Conservation (phyloP, 2,113 vertebrate genomes). For the Camelus bactrianus region DNA sequence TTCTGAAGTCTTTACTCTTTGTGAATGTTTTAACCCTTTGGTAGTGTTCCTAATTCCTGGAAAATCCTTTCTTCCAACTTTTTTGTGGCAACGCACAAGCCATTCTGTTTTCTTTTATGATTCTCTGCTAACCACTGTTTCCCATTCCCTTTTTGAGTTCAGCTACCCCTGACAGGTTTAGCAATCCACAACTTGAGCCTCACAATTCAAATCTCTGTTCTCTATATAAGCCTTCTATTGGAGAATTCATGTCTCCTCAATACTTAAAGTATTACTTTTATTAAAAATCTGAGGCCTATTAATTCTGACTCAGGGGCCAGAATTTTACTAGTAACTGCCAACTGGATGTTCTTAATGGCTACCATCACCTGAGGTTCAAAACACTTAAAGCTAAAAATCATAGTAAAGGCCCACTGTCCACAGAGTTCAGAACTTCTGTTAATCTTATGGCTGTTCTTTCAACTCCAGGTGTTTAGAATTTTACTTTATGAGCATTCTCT, state of each 20-base stretch:
- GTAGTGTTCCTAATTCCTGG: background rate
- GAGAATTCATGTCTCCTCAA: background rate
- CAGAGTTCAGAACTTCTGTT: background rate
- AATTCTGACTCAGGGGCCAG: background rate
- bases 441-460: background rate
- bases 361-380: background rate
- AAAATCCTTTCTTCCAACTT: background rate
- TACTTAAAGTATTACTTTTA: background rate
- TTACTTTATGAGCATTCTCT: background rate
- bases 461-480: background rate
- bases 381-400: background rate
- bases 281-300: background rate
- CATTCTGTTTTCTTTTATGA: background rate
- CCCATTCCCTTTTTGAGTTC: background rate
- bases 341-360: background rate
- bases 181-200: background rate
- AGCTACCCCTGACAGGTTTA: background rate
- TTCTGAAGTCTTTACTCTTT: background rate
- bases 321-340: background rate
- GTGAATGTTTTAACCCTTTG: background rate
- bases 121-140: background rate
- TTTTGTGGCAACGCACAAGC: background rate
- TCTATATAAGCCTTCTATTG: background rate
- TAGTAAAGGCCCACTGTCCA: background rate
- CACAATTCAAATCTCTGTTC: background rate